These are phyloP conservation scores for Anser brachyrhynchus DNA, from an alignment of 2,113 vertebrate genomes.

Conservation along the genomic window DNA sequence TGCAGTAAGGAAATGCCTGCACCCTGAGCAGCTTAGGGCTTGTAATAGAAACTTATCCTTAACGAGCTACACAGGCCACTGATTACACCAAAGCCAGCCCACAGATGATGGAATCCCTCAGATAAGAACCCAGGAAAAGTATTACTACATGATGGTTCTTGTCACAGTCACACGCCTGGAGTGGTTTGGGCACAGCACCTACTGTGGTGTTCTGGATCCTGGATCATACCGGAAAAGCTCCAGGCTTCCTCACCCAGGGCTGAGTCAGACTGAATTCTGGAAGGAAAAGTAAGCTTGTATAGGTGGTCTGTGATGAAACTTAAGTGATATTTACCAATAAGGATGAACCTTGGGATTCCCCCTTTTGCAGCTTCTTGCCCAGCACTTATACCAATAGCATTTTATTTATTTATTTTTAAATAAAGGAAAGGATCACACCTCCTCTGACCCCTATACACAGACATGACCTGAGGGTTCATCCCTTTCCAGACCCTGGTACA, in stretches of 20 bases:
- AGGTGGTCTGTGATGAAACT: not conserved
- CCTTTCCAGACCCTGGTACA: not conserved
- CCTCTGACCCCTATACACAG: not conserved
- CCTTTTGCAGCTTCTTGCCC: not conserved
- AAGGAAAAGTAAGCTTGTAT: slow-evolving; percentile 1
- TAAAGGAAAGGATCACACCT: fast-evolving
- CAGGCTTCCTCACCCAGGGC: not conserved
- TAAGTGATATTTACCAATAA: not conserved
- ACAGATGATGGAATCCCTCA: not conserved
- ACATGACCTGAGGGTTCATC: fast-evolving
- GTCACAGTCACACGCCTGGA: not conserved
- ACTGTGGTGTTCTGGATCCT: not conserved
- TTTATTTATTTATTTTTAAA: not conserved
- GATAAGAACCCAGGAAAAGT: not conserved
- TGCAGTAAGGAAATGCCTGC: not conserved
- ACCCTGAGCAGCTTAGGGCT: not conserved
- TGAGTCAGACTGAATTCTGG: slow-evolving; percentile 67
- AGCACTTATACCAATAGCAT: not conserved
- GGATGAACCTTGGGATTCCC: not conserved
- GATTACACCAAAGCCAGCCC: not conserved
- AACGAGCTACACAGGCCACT: not conserved
- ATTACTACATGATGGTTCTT: not conserved
- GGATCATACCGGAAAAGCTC: fast-evolving
- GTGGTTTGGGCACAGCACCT: fast-evolving
- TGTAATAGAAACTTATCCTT: fast-evolving